A percentile compares a stretch with the other conserved stretches of the same genome.
Conservation (phyloP, 2,888 invertebrate genomes). For the Mechanitis messenoides region DNA sequence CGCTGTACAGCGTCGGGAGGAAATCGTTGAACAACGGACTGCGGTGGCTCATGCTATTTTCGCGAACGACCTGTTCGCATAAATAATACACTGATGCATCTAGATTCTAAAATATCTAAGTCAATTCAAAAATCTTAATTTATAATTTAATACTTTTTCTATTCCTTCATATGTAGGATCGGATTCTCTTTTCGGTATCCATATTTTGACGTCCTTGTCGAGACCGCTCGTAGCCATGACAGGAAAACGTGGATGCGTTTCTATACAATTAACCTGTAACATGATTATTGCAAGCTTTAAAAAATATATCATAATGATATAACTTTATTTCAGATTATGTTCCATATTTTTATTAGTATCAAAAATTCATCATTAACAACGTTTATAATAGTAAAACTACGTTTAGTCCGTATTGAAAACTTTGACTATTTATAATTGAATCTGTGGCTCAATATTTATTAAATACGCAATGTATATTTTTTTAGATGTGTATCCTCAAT, state of each 20-base stretch:
- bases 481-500: not conserved
- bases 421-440: too few relatives aligned
- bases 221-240: constrained; percentile 93
- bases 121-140: too few relatives aligned
- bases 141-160: constrained; percentile 46
- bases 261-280: constrained; percentile 90
- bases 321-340: not conserved
- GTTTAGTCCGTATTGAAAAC: too few relatives aligned
- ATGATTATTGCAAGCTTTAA: not conserved
- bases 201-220: constrained; percentile 94
- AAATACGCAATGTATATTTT: too few relatives aligned
- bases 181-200: constrained; percentile 84
- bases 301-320: not conserved
- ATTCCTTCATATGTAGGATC: constrained; percentile 77
- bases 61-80: constrained; percentile 51
- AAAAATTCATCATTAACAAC: too few relatives aligned
- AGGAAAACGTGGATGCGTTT: constrained; percentile 92
- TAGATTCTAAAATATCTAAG: too few relatives aligned
- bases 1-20: constrained; percentile 64
- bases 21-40: constrained; percentile 69
- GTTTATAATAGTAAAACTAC: too few relatives aligned
- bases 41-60: constrained; percentile 49
- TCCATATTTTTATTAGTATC: too few relatives aligned
- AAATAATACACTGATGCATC: too few relatives aligned
- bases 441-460: too few relatives aligned